A percentile compares a stretch with the other conserved stretches of the same genome.
phyloP scores from a whole-genome alignment of 2,797 vertebrate genomes.

The Gallinago solitaria region DNA sequence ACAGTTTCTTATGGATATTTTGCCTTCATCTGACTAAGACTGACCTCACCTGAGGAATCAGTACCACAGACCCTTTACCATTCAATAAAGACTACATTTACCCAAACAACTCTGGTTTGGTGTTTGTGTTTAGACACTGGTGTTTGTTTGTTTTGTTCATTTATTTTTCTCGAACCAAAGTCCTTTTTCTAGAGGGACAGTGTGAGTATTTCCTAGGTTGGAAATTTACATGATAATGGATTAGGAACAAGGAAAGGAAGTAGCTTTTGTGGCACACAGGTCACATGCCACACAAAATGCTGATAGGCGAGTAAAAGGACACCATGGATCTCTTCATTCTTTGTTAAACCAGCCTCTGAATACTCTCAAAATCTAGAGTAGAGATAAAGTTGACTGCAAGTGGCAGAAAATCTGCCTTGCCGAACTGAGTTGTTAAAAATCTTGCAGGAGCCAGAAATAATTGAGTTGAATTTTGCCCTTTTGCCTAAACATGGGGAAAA shows the following conservation, averaged over 20 bases:
- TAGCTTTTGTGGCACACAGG: neutral
- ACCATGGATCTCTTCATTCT: neutral
- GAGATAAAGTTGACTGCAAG: neutral
- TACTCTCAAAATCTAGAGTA: neutral
- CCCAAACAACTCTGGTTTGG: neutral
- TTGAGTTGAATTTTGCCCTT: neutral
- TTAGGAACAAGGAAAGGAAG: neutral
- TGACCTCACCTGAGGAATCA: neutral
- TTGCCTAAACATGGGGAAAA: neutral
- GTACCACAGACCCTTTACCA: rapidly evolving
- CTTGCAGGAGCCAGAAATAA: neutral
- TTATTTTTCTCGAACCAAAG: neutral
- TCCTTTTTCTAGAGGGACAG: neutral
- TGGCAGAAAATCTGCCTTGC: neutral
- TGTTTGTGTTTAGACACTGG: too few relatives aligned
- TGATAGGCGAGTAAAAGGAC: neutral
- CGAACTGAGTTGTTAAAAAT: neutral
- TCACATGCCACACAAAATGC: neutral
- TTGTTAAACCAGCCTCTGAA: neutral
- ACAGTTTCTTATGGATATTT: neutral
- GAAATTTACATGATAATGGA: neutral
- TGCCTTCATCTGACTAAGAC: neutral
- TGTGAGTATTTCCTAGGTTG: neutral
- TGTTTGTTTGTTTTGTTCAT: neutral
- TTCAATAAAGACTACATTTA: neutral